Base-by-base conservation (phyloP, 1,140 invertebrate genomes). In the Bombus polaris region DNA sequence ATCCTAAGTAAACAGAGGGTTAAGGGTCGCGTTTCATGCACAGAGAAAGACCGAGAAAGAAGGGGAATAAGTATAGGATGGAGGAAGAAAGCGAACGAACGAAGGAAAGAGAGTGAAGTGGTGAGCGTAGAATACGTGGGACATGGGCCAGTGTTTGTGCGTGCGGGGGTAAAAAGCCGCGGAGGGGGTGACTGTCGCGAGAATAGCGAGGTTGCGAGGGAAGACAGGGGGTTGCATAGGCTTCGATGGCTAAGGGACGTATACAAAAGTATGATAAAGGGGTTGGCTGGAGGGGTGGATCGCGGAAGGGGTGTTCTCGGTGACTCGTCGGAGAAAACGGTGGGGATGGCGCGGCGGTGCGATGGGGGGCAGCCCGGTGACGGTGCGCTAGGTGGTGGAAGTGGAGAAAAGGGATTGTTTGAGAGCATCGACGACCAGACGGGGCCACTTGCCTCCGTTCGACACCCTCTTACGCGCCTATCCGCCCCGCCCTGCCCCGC, bases 361-460 rank as follows among this genome's bases (percentile, higher is more conserved):
- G 70, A 53, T 70, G 80, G 77, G 72, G 83, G 82, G 89, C 44
- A 78, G 81, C 65, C 47, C 47, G 82, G 81, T 74, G 85, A 68
- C 71, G 83, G 66, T 81, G 83, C 78, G 83, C 81, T 81, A 70
- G 86, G 83, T 53, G 85, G 86, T 82, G 86, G 82, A 66, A 88
- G 85, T 28, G 84, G 87, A 89, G 87, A 87, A 88, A 89, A 88
- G 88, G 87, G 90, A 87, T 87, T 91, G 91, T 90, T 89, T 90
- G 89, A 88, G 91, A 90, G 87, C 91, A 91, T 90, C 88, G 89
- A 92, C 84, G 90, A 91, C 88, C 88, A 92, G 91, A 92, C 87
- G 90, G 86, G 89, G 91, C 91, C 88, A 92, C 91, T 91, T 91
- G 89, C 90, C 90, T 91, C 82, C 84, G 89, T 87, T 90, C 89